Conservation (phyloP, 1,140 invertebrate genomes). For the Drosophila arawakana region DNA sequence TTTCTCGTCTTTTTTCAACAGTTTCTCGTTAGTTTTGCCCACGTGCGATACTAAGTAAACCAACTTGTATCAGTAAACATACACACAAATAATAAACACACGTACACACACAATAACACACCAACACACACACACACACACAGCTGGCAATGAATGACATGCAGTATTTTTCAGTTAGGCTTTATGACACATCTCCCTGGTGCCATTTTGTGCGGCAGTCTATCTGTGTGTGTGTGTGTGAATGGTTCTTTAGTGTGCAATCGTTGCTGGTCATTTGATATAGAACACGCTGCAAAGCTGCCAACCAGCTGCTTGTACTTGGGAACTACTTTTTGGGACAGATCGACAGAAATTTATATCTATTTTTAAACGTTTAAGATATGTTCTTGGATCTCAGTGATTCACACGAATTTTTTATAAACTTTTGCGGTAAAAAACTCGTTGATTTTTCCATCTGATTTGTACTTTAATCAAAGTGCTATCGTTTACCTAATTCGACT, state of each 20-base stretch:
- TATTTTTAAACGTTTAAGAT: not conserved
- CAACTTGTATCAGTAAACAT: constrained; percentile 36
- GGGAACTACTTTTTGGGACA: not conserved
- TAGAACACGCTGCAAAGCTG: constrained; percentile 2
- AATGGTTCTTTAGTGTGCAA: constrained; percentile 36
- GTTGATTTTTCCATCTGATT: too few relatives aligned
- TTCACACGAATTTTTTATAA: not conserved
- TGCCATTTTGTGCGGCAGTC: not conserved
- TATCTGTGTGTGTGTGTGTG: constrained; percentile 11
- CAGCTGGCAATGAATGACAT: constrained; percentile 32
- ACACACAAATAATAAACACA: constrained; percentile 24
- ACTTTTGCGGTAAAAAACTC: too few relatives aligned
- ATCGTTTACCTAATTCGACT: not conserved
- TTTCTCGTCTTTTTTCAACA: constrained; percentile 22
- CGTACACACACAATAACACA: constrained; percentile 24
- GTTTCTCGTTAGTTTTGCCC: constrained; percentile 50
- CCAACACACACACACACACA: constrained; percentile 29
- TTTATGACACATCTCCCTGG: constrained; percentile 69
- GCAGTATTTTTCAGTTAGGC: constrained; percentile 71
- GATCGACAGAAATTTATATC: not conserved
- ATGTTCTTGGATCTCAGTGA: not conserved
- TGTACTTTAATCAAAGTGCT: not conserved
- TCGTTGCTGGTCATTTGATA: constrained; percentile 40
- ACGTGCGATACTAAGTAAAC: constrained; percentile 52
- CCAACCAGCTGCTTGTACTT: constrained; percentile 19